These are phyloP conservation scores for Pandion haliaetus DNA, from an alignment of 2,113 vertebrate genomes.

Conservation along the genomic window DNA sequence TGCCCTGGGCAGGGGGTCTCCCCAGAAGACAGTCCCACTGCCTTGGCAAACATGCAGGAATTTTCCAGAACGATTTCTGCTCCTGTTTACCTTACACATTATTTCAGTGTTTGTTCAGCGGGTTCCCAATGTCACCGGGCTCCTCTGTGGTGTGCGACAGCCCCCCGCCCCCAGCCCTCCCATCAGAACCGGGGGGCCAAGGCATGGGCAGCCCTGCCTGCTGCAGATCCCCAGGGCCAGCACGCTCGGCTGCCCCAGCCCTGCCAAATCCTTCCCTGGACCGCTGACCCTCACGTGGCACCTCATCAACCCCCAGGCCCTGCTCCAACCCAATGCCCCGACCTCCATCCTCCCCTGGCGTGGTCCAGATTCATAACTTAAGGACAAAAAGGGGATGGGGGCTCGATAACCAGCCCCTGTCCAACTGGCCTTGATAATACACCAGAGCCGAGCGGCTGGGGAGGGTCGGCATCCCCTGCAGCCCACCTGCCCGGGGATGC, in stretches of 20 bases:
- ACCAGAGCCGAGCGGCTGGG: not conserved
- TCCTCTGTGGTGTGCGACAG: not conserved
- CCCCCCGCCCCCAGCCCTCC: not conserved
- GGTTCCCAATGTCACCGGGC: not conserved
- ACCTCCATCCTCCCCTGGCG: not conserved
- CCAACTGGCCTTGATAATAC: not conserved
- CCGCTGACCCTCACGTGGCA: not conserved
- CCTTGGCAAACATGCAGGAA: conserved; percentile 26
- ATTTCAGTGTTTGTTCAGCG: conserved; percentile 36
- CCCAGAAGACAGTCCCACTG: not conserved
- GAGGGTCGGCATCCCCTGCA: not conserved
- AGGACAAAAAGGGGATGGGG: not conserved
- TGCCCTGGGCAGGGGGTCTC: too few species aligned
- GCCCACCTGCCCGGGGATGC: not conserved
- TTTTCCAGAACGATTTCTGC: conserved; percentile 56
- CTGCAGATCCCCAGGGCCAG: not conserved
- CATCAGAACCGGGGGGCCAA: fast-evolving
- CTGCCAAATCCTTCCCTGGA: not conserved
- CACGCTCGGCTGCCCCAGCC: not conserved
- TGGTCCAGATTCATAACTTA: not conserved
- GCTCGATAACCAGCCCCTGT: not conserved
- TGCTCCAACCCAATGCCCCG: not conserved
- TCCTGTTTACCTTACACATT: conserved; percentile 55
- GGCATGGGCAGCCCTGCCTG: not conserved
- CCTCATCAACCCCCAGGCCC: not conserved